Evolutionary conservation across 2,113 vertebrate species (phyloP).

Genomic region (mouse (Mus musculus)): DNA sequence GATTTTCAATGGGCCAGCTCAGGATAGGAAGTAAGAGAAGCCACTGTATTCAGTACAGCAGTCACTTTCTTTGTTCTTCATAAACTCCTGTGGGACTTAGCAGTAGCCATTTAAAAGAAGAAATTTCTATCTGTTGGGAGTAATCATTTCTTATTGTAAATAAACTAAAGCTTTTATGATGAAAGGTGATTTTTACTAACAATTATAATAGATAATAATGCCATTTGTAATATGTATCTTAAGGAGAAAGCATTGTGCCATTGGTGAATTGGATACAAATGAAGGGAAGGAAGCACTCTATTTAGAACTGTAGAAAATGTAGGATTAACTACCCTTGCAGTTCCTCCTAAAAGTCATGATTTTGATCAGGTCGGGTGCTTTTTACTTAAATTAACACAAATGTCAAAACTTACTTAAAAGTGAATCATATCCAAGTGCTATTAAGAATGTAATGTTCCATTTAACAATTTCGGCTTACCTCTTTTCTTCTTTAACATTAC

Average conservation of each 20-base stretch:
- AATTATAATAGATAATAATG: constrained; percentile 37
- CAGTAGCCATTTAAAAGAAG: constrained; percentile 26
- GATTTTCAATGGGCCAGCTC: not conserved
- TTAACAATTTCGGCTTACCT: constrained; percentile 21
- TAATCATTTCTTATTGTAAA: constrained; percentile 33
- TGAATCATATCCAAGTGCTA: constrained; percentile 53
- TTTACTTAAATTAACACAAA: constrained; percentile 29
- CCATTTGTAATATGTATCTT: not conserved
- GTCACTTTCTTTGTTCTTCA: constrained; percentile 38
- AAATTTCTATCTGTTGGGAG: not conserved
- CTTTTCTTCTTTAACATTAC: constrained; percentile 37
- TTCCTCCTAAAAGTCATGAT: not conserved
- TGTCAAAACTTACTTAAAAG: not conserved
- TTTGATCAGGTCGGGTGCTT: not conserved
- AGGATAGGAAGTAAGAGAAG: not conserved
- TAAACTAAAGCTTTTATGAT: not conserved
- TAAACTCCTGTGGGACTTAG: constrained; percentile 40
- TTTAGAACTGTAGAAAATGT: not conserved
- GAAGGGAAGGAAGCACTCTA: not conserved
- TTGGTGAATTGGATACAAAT: constrained; percentile 1
- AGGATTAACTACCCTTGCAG: constrained; percentile 26
- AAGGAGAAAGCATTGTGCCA: not conserved
- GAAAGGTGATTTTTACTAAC: not conserved
- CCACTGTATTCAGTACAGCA: not conserved
- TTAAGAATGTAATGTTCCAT: constrained; percentile 2